Evolutionary conservation across 2,888 invertebrate genomes (phyloP).

Genomic region (Drosophila algonquin): DNA sequence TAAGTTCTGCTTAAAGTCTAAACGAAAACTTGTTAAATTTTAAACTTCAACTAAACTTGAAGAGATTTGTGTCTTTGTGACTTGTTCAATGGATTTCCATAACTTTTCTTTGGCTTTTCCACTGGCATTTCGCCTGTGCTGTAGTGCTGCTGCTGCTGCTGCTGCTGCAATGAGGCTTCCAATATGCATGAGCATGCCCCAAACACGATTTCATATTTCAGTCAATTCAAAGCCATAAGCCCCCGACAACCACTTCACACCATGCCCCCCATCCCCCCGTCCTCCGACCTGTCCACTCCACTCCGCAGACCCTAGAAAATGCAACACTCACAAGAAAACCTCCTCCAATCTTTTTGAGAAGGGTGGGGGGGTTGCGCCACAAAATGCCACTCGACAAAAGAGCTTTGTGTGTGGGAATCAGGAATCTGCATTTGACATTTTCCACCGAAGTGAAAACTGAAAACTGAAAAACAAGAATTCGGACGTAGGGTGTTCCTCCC

Average conservation of each 20-base stretch:
- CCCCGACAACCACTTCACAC: slow-evolving; percentile 1
- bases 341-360: not conserved
- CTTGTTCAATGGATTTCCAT: slow-evolving; percentile 3
- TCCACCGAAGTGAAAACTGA: slow-evolving; percentile 19
- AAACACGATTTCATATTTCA: slow-evolving; percentile 23
- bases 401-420: slow-evolving; percentile 39
- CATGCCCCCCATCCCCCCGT: not conserved
- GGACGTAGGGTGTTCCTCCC: slow-evolving; percentile 9
- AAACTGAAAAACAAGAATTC: slow-evolving; percentile 5
- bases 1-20: too few species aligned
- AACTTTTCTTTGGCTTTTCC: not conserved
- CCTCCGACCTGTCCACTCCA: too few species aligned
- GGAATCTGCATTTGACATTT: slow-evolving; percentile 63
- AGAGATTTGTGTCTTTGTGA: not conserved
- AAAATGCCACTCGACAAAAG: slow-evolving; percentile 34
- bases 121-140: not conserved
- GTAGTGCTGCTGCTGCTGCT: slow-evolving; percentile 1
- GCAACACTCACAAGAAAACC: slow-evolving; percentile 19
- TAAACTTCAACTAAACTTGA: not conserved
- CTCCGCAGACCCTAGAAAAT: not conserved
- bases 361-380: slow-evolving; percentile 8
- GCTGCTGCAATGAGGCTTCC: slow-evolving; percentile 16
- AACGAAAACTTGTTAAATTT: too few species aligned
- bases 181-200: slow-evolving; percentile 27
- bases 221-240: slow-evolving; percentile 11